Evolutionary conservation across 2,113 vertebrate genomes (phyloP), one percentile per base, ranked within the genome.

Genomic region (Myanophis thanlyinensis): DNA sequence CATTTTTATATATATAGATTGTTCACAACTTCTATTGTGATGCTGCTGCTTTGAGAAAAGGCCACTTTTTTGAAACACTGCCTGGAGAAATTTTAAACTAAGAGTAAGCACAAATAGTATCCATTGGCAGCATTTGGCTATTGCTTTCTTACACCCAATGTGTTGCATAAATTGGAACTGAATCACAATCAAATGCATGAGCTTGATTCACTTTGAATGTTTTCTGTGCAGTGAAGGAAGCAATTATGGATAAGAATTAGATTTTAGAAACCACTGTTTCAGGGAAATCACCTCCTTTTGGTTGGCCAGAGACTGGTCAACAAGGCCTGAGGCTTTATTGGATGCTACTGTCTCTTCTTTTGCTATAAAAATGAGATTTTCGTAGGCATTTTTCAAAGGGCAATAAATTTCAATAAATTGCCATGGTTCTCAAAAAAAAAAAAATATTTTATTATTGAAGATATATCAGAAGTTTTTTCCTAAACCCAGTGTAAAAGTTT

Each of bases 401-500:
- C 18, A n/a, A n/a, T n/a, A n/a, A n/a, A 84, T 48, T 54, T 56
- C 67, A 92, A 89, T 89, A 92, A 92, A 89, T 89, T 46, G 22
- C 86, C n/a, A 44, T 73, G 91, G 30, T 91, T 87, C 54, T 92
- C 9, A n/a, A n/a, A n/a, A n/a, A n/a, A n/a, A n/a, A n/a, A n/a
- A n/a, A n/a, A n/a, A 73, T 49, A 23, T 18, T 30, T 89, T 62
- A 46, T 62, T n/a, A 48, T 27, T 67, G 22, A 67, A 22, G n/a
- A 20, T 48, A 4, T n/a, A 35, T 35, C 62, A 73, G 18, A 35
- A 73, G 62, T 1, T 73, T 35, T 73, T 73, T 35, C 62, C 30
- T 73, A 73, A 13, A 35, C 1, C n/a, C 5, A 73, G 13, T 73
- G 62, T 73, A 73, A n/a, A 73, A 73, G 5, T 73, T n/a, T 11